Base-by-base conservation (phyloP, 2,888 invertebrate species). In the Ptilodon capucinus region DNA sequence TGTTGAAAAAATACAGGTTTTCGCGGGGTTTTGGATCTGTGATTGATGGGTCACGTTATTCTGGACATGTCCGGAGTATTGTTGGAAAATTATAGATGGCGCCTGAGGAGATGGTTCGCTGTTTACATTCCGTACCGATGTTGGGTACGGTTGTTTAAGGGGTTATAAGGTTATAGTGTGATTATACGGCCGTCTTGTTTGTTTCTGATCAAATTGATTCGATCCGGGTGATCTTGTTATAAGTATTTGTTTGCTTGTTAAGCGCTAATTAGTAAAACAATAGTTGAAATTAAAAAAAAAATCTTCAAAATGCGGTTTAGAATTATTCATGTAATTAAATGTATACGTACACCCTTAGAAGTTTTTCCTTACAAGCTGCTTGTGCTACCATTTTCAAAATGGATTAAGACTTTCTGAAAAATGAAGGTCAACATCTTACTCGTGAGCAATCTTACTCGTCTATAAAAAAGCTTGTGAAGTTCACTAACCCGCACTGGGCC, bases 81-180 rank as follows among this genome's bases (percentile, higher is more conserved):
- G 88, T 84, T 84, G 78, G 86, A 82, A 89, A 89, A 91, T 91
- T 90, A 90, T 81, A 89, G 90, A 89, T 89, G 91, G 91, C 91
- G 90, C 91, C 88, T 85, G 60, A 74, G 84, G 84, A 88, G 86
- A 87, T 86, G 83, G 81, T 64, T 70, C 70, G 84, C 76, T 90
- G 90, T 91, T 91, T 91, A 89, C 90, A 90, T 90, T 90, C 89
- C 86, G 68, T 67, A 65, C 64, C 76, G 86, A 85, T 79, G 86
- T 81, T 79, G 59, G 77, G 78, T 75, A 57, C 74, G 81, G 79
- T 83, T 81, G 81, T 87, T 88, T 84, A 85, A 76, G 68, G 79
- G 89, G 84, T 86, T 76, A 81, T 48, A 46, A 82, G 90, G 88
- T 88, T 77, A 73, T 64, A 60, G 71, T 79, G 80, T 85, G 87